Evolutionary conservation across 1,140 invertebrate species (phyloP), one percentile per base, ranked within the genome.

Genomic region (Laupala kohalensis): DNA sequence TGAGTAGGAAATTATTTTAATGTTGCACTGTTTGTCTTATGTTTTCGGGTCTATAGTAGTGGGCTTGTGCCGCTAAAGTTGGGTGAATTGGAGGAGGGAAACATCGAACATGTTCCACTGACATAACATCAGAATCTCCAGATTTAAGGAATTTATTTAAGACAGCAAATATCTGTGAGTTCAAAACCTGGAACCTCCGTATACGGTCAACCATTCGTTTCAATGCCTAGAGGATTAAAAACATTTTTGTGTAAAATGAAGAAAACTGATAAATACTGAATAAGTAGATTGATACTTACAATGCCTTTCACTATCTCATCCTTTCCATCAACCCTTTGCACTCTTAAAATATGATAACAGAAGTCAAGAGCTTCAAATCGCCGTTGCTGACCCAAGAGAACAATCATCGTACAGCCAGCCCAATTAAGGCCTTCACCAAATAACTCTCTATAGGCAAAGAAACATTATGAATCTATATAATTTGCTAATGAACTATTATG

Each of bases 361-460:
- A 99, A 99, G 83, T 99, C 98, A 27, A 99, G 86, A 13, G 96
- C 95, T 80, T 99, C 97, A 83, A 99, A 99, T 70, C 97, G 84
- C 73, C 95, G 83, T 83, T 99, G 96, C 79, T 99, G 97, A 0
- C 94, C 94, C 64, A 99, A 83, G 24, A 99, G 83, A n/a, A 95
- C 90, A 72, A 99, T 96, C 85, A 99, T 95, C n/a, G 95, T 91
- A 82, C 96, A 98, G 0, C 96, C 97, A 28, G 97, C 97, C 97
- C 97, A 99, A 81, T 99, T 96, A 0, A 99, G 84, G 15, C 97
- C 97, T 84, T 99, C 98, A 19, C 98, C 98, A 83, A 97, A 99
- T 74, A 99, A 83, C 83, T 99, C 94, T 80, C 94, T 96, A 78
- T 15, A 83, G 83, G n/a, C n/a, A n/a, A n/a, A n/a, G n/a, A n/a